These are phyloP conservation scores for Clostera curtula DNA, from an alignment of 2,888 invertebrate genomes.

Conservation along the genomic window DNA sequence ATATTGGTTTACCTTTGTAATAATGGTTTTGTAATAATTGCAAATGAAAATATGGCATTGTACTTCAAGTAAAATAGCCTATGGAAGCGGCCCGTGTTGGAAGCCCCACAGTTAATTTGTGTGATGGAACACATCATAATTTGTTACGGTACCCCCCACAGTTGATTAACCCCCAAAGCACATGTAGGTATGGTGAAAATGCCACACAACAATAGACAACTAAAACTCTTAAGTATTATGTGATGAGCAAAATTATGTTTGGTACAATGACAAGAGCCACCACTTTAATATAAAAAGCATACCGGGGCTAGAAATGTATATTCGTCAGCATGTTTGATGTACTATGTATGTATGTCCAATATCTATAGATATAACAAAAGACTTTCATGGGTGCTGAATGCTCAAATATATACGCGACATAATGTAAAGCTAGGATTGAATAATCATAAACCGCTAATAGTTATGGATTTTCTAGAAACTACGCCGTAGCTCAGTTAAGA, in stretches of 20 bases:
- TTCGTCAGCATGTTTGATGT: constrained; percentile 4
- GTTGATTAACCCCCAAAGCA: constrained; percentile 29
- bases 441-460: too few relatives aligned
- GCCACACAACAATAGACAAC: constrained; percentile 15
- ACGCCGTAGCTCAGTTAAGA: too few relatives aligned
- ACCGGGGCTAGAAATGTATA: constrained; percentile 12
- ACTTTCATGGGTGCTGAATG: constrained; percentile 4
- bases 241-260: constrained; percentile 7
- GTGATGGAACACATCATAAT: constrained; percentile 27
- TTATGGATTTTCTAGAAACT: too few relatives aligned
- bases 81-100: constrained; percentile 20
- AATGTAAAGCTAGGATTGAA: too few relatives aligned
- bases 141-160: constrained; percentile 21
- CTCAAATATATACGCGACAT: constrained; percentile 7
- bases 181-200: constrained; percentile 29
- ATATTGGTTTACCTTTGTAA: constrained; percentile 23
- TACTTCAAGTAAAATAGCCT: constrained; percentile 1
- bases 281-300: constrained; percentile 14
- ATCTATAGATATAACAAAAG: too few relatives aligned
- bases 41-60: constrained; percentile 16
- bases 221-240: constrained; percentile 5
- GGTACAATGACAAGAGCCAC: constrained; percentile 15
- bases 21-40: constrained; percentile 16
- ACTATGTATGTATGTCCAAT: constrained; percentile 5
- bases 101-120: constrained; percentile 27